These are phyloP conservation scores for Spheniscus humboldti DNA, from an alignment of 2,797 vertebrate genomes.

Conservation along the genomic window DNA sequence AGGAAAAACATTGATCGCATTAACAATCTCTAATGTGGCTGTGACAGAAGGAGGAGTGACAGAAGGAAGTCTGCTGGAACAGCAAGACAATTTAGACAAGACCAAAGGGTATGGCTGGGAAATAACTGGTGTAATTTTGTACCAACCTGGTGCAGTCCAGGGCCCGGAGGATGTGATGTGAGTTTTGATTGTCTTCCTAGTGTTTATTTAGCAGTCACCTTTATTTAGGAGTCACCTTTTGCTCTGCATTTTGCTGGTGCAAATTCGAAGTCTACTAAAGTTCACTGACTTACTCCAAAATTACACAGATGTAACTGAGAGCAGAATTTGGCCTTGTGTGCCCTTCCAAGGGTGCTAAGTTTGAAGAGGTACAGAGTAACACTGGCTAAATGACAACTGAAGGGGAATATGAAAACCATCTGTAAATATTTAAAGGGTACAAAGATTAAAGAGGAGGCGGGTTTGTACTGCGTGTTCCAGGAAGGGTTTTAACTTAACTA, in stretches of 20 bases:
- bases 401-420: not conserved
- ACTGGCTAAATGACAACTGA: not conserved
- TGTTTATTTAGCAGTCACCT: not conserved
- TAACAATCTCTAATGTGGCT: not conserved
- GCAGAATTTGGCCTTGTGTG: not conserved
- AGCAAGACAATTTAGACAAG: not conserved
- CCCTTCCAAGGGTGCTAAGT: not conserved
- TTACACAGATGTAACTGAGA: not conserved
- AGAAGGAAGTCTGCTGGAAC: not conserved
- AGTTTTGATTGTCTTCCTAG: not conserved
- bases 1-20: not conserved
- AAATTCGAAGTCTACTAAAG: not conserved
- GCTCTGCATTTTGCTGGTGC: not conserved
- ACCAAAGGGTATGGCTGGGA: not conserved
- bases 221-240: not conserved
- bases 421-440: not conserved
- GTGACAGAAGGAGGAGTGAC: not conserved
- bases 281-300: not conserved
- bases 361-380: not conserved
- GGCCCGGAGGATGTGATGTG: fast-evolving
- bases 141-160: not conserved
- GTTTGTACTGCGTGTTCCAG: not conserved
- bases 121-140: not conserved
- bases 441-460: not conserved
- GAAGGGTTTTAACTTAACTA: not conserved